Conservation (phyloP, 2,797 vertebrate genomes). For the Syncerus caffer region DNA sequence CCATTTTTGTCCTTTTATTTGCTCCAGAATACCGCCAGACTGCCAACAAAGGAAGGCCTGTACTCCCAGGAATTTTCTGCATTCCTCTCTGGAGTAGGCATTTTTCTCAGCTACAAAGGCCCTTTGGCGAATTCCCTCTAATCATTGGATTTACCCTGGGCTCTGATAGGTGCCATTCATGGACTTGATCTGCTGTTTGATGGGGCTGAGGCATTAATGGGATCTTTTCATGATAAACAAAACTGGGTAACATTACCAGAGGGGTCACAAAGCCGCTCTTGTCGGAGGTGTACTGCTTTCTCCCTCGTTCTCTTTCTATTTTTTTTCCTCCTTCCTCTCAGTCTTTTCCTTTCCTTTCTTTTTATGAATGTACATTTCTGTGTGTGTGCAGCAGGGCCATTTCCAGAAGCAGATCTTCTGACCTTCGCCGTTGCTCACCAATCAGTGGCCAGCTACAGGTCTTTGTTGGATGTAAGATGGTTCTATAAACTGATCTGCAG, state of each 20-base stretch:
- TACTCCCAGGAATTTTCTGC: constrained; percentile 96
- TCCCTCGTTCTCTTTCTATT: constrained; percentile 39
- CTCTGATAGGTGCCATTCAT: constrained; percentile 96
- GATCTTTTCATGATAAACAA: constrained; percentile 89
- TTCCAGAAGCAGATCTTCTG: constrained; percentile 79
- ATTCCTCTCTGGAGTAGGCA: constrained; percentile 95
- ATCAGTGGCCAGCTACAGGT: constrained; percentile 63
- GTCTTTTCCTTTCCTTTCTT: constrained; percentile 68
- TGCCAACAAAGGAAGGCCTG: constrained; percentile 95
- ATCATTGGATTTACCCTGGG: constrained; percentile 92
- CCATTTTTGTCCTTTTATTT: constrained; percentile 95
- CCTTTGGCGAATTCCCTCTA: constrained; percentile 95
- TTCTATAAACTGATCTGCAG: not conserved
- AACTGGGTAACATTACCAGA: constrained; percentile 86
- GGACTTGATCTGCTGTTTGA: constrained; percentile 87
- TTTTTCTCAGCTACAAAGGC: constrained; percentile 96
- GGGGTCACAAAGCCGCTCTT: constrained; percentile 87
- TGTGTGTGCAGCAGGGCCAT: constrained; percentile 59
- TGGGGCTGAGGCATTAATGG: constrained; percentile 86
- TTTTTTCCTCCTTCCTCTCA: constrained; percentile 50
- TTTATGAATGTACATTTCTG: constrained; percentile 69
- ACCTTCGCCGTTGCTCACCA: constrained; percentile 71
- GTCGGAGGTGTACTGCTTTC: constrained; percentile 74
- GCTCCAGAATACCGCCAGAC: constrained; percentile 89
- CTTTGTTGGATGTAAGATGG: constrained; percentile 42